These are phyloP conservation scores for Mimachlamys varia DNA, from an alignment of 2,888 invertebrate genomes.

Conservation along the genomic window DNA sequence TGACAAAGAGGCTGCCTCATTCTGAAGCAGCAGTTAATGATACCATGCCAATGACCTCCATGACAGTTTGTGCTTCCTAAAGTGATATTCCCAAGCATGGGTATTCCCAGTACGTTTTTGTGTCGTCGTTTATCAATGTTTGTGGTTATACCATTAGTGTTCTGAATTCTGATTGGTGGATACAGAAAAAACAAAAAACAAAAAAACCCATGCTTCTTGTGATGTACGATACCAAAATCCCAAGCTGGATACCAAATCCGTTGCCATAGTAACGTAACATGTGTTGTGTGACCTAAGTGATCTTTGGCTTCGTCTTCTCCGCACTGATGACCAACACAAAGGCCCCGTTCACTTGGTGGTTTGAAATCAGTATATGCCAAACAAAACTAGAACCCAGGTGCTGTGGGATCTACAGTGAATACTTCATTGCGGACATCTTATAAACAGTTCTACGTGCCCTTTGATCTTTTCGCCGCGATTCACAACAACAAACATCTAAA, in stretches of 20 bases:
- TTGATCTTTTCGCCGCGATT: not conserved
- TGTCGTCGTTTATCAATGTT: conserved; percentile 24
- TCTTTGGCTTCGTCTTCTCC: not conserved
- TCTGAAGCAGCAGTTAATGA: conserved; percentile 9
- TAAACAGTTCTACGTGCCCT: not conserved
- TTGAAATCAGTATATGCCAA: not conserved
- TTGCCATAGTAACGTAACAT: not conserved
- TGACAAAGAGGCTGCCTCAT: conserved; percentile 19
- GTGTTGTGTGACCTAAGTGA: not conserved
- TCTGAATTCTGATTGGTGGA: not conserved
- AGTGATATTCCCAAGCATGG: conserved; percentile 42
- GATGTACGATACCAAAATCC: not conserved
- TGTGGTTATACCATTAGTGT: not conserved
- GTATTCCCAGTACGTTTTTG: conserved; percentile 18
- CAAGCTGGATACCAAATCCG: conserved; percentile 1
- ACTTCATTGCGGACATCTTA: not conserved
- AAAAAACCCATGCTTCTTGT: not conserved
- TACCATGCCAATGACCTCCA: conserved; percentile 29
- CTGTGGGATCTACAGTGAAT: not conserved
- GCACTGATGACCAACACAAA: not conserved
- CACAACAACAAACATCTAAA: not conserved
- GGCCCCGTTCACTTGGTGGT: not conserved
- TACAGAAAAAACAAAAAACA: not conserved
- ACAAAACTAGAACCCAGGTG: not conserved
- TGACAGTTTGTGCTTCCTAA: conserved; percentile 47